Evolutionary conservation across 2,888 invertebrate genomes (phyloP), one percentile per base, ranked within the genome.

Genomic region (Tipula vernalis): DNA sequence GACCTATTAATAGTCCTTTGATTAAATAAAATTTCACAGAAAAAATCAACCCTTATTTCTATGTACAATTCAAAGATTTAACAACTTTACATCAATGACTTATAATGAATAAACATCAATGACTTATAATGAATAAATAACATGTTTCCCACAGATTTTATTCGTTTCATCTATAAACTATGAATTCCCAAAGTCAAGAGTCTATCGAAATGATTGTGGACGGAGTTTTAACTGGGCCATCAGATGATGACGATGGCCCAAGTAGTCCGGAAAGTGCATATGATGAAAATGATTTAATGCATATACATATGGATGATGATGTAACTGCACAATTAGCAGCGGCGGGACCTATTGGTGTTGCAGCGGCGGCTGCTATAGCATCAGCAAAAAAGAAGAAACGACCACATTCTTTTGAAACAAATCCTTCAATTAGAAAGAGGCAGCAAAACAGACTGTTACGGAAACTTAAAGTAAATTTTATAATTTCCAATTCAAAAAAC

Each of bases 291-390:
- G 98, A 98, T 90, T 94, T 98, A 88, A 95, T 98, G 92, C 94
- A 96, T 89, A 95, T 95, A 87, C 95, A 96, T 86, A 96, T 97
- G 94, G 95, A 96, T 89, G 98, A 98, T 91, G 98, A 98, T 90
- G 97, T 99, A 89, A 98, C 98, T 88, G 97, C 98, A 91, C 98
- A 98, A 91, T 93, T 99, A 89, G 98, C 98, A 87, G 98, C 98
- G 89, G 98, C 98, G 91, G 98, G 98, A 96, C 98, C 98, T 12
- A 96, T 98, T 87, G 98, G 98, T 85, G 97, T 98, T 91, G 98
- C 98, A 28, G 98, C 98, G 3, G 98, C 98, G 3, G 98, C 98
- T 83, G 98, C 98, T 83, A 98, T 98, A 89, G 97, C 97, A 36
- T 98, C 98, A 3, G 97, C 98, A 0, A 98, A 98, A 92, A 98